These are phyloP conservation scores for Poecilia wingei DNA, from an alignment of 2,797 vertebrate species.

Conservation along the genomic window DNA sequence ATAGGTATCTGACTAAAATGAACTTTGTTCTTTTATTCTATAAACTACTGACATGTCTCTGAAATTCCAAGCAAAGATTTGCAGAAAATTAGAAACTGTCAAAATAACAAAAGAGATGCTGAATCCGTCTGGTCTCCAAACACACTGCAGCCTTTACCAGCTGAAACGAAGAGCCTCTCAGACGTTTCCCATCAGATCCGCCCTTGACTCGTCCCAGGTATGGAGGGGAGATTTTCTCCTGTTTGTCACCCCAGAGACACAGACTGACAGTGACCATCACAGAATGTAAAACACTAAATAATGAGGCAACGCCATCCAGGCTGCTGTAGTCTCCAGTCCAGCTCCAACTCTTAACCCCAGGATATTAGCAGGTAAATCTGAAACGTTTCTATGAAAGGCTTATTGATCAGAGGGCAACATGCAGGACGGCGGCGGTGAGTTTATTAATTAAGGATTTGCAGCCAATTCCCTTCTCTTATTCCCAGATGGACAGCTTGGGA, in stretches of 20 bases:
- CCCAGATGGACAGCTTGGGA: conserved; percentile 66
- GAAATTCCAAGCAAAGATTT: too few species aligned
- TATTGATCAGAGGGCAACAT: conserved; percentile 82
- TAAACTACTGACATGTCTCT: too few species aligned
- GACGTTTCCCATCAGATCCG: conserved; percentile 60
- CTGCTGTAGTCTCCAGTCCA: conserved; percentile 78
- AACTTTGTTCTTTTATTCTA: too few species aligned
- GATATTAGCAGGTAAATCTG: conserved; percentile 90
- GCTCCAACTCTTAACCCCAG: conserved; percentile 71
- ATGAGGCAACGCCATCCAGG: conserved; percentile 75
- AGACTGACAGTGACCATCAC: conserved; percentile 66
- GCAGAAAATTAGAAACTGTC: too few species aligned
- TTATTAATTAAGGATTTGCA: conserved; percentile 92
- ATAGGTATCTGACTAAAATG: too few species aligned
- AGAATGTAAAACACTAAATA: conserved; percentile 84
- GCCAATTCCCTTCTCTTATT: conserved; percentile 84
- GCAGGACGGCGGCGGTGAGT: conserved; percentile 73
- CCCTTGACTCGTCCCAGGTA: conserved; percentile 70
- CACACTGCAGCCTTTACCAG: conserved; percentile 28
- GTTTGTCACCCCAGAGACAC: conserved; percentile 70
- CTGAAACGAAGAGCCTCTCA: conserved; percentile 50
- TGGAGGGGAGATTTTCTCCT: conserved; percentile 58
- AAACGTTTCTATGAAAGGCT: conserved; percentile 81
- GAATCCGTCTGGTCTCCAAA: conserved; percentile 36
- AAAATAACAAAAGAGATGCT: too few species aligned